Evolutionary conservation across 2,888 invertebrate species (phyloP).

Genomic region (Sepioteuthis lessoniana): DNA sequence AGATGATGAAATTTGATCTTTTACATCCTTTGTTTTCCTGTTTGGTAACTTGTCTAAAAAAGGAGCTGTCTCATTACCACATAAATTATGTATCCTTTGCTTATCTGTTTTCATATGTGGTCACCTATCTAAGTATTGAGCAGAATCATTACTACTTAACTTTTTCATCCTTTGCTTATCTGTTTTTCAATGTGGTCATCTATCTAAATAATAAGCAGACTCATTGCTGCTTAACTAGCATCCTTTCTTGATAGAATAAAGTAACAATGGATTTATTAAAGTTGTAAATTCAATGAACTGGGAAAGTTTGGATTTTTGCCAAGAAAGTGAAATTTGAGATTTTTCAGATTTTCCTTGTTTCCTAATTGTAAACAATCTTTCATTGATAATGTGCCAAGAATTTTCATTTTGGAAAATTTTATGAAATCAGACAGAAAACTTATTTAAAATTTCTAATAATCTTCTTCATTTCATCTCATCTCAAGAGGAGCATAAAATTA

Average conservation of each 20-base stretch:
- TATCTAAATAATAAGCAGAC: too few species aligned
- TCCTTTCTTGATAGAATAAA: not conserved
- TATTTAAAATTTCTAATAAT: not conserved
- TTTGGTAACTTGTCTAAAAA: too few species aligned
- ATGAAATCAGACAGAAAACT: not conserved
- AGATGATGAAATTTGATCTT: not conserved
- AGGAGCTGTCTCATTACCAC: too few species aligned
- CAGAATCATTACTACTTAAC: too few species aligned
- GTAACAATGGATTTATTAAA: not conserved
- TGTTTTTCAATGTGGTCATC: too few species aligned
- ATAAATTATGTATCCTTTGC: too few species aligned
- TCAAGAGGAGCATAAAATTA: not conserved
- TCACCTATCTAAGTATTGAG: too few species aligned
- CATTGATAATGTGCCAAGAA: not conserved
- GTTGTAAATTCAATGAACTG: too few species aligned
- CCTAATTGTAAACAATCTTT: not conserved
- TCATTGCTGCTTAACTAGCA: too few species aligned
- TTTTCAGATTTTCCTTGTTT: not conserved
- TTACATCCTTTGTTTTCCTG: not conserved
- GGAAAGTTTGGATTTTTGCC: not conserved
- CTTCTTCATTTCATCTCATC: not conserved
- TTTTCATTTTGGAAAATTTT: conserved; percentile 3
- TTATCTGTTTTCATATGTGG: too few species aligned
- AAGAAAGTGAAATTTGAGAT: not conserved
- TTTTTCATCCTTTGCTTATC: not conserved